Evolutionary conservation across 2,888 invertebrate genomes (phyloP), one percentile per base, ranked within the genome.

Genomic region (Pseudeuparius sepicola): DNA sequence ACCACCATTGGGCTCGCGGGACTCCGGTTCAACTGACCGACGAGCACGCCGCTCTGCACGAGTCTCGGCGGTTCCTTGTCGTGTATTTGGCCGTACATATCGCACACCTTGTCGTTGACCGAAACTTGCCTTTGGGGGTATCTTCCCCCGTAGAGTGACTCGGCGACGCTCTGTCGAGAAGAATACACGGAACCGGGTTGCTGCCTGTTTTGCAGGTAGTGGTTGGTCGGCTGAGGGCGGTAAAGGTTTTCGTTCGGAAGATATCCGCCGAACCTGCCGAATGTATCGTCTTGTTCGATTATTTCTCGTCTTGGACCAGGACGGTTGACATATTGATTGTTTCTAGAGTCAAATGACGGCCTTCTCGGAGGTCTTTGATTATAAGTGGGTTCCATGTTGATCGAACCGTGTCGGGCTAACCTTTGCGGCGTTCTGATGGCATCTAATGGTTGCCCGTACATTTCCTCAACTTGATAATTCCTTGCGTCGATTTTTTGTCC

Each of bases 31-130:
- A 62, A 42, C 36, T 60, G 60, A 2, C 62, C 62, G 42, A 62
- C 56, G 5, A 63, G 45, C 6, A 60, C 56, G 7, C 62, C 62
- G 11, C 36, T 40, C n/a, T 45, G 43, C 14, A 40, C 41, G 16
- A 34, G 33, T 3, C 42, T 33, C 11, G 39, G 38, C 12, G 44
- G 40, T 4, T 50, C 48, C 2, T 44, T 34, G 34, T 63, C 63
- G 44, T 64, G 63, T 16, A 64, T 64, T 43, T 60, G 55, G 4
- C 64, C 64, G 33, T 63, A 63, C 16, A 63, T 56, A 47, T 64
- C 64, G 42, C 61, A 62, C 13, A 57, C 57, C 52, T 59, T 60
- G 37, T 62, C 57, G 7, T 49, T 53, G 4, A 63, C 52, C 1
- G 57, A 54, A 10, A 58, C 48, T 28, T 48, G 48, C 15, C 39